A percentile compares a stretch with the other conserved stretches of the same genome.
phyloP scores from a whole-genome alignment of 2,113 vertebrate species.

The Alectura lathami region DNA sequence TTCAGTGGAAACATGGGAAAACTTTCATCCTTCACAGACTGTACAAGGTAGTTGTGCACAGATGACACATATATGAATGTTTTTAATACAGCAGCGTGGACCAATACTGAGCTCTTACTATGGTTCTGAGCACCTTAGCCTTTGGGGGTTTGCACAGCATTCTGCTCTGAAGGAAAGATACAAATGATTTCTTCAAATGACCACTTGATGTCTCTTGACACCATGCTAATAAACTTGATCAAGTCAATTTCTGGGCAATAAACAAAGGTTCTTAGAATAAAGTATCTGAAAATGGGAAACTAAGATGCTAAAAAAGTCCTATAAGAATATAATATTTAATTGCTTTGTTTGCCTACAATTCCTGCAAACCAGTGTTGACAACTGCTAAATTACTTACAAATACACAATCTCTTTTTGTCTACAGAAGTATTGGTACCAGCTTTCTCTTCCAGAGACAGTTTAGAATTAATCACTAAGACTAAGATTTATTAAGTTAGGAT shows the following conservation, averaged over 20 bases:
- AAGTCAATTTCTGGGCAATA: constrained; percentile 1
- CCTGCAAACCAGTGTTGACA: not conserved
- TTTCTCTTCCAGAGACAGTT: not conserved
- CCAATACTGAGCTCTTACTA: not conserved
- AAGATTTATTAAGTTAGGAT: not conserved
- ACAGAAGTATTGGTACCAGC: not conserved
- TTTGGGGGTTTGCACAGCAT: not conserved
- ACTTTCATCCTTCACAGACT: not conserved
- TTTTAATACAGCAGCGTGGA: not conserved
- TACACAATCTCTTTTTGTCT: not conserved
- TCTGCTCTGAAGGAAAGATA: not conserved
- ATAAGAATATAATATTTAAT: not conserved
- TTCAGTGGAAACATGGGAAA: not conserved
- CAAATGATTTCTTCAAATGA: constrained; percentile 6
- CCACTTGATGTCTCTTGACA: constrained; percentile 54
- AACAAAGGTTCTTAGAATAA: not conserved
- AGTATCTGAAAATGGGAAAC: not conserved
- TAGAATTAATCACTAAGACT: not conserved
- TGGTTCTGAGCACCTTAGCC: not conserved
- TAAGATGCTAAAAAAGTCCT: not conserved
- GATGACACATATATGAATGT: not conserved
- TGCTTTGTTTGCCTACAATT: not conserved
- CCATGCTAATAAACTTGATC: not conserved
- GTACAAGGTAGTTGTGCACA: fast-evolving
- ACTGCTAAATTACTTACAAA: not conserved